Conservation (phyloP, 2,113 vertebrate species). For the Pluvialis apricaria region DNA sequence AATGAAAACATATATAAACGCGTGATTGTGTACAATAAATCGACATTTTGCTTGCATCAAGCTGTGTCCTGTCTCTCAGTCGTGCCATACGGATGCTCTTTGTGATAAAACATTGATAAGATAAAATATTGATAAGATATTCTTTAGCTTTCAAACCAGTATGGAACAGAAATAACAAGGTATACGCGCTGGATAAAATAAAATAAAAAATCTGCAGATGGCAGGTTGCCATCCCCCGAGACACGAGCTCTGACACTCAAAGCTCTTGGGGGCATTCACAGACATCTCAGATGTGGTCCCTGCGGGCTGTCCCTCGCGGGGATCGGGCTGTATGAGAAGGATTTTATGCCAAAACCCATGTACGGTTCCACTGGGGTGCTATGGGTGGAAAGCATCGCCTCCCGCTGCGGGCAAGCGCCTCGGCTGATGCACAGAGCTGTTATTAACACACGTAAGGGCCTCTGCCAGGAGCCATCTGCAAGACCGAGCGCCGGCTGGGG, state of each 20-base stretch:
- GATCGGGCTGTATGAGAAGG: accelerated
- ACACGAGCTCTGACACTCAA: accelerated
- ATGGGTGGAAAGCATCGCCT: background rate
- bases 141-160: accelerated
- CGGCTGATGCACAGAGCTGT: background rate
- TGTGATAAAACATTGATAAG: background rate
- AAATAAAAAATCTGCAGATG: accelerated
- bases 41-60: too few species aligned
- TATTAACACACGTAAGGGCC: accelerated
- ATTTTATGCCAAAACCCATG: accelerated
- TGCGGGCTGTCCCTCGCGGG: accelerated
- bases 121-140: accelerated
- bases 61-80: too few species aligned
- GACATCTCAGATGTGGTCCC: accelerated
- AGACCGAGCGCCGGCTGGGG: background rate
- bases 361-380: accelerated
- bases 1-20: too few species aligned
- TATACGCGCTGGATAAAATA: accelerated
- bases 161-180: background rate
- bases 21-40: too few species aligned
- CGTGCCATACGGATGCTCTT: too few species aligned
- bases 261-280: background rate
- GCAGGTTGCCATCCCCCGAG: accelerated
- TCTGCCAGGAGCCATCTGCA: background rate
- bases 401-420: accelerated